phyloP scores from a whole-genome alignment of 2,888 invertebrate genomes.

The Drosophila engyochracea region DNA sequence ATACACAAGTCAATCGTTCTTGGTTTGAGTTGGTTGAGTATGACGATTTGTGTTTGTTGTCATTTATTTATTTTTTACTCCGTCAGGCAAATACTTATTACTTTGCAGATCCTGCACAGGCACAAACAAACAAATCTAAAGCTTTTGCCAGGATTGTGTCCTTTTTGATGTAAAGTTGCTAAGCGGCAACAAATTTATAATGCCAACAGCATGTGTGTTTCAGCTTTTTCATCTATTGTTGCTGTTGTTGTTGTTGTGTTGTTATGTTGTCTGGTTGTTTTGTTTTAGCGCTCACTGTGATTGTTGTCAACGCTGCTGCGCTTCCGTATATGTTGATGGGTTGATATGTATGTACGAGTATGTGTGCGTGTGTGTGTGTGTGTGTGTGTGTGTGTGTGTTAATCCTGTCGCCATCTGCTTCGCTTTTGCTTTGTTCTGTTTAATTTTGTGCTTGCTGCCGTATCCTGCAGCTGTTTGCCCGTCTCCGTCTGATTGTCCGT shows the following conservation, averaged over 20 bases:
- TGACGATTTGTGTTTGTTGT: slow-evolving; percentile 23
- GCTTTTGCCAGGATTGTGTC: slow-evolving; percentile 51
- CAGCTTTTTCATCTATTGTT: slow-evolving; percentile 31
- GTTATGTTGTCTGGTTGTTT: slow-evolving; percentile 47
- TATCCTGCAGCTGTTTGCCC: slow-evolving; percentile 72
- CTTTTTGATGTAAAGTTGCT: slow-evolving; percentile 68
- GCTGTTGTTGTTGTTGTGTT: slow-evolving; percentile 23
- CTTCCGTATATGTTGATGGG: slow-evolving; percentile 21
- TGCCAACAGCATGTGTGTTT: slow-evolving; percentile 53
- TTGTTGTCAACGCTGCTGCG: slow-evolving; percentile 63
- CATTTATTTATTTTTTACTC: slow-evolving; percentile 41
- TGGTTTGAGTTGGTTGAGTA: background rate
- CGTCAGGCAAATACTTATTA: slow-evolving; percentile 57
- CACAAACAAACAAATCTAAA: slow-evolving; percentile 45
- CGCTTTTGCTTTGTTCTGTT: slow-evolving; percentile 75
- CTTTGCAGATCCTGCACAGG: slow-evolving; percentile 40
- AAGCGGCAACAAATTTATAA: slow-evolving; percentile 72
- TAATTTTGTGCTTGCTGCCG: slow-evolving; percentile 72
- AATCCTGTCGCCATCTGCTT: slow-evolving; percentile 73
- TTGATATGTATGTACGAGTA: slow-evolving; percentile 2
- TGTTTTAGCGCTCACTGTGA: slow-evolving; percentile 71
- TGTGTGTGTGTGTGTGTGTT: slow-evolving; percentile 48
- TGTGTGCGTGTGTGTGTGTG: slow-evolving; percentile 21
- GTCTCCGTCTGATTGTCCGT: slow-evolving; percentile 1
- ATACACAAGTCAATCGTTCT: background rate